Evolutionary conservation across 2,113 vertebrate genomes (phyloP), one percentile per base, ranked within the genome.

Genomic region (Ochotona curzoniae): DNA sequence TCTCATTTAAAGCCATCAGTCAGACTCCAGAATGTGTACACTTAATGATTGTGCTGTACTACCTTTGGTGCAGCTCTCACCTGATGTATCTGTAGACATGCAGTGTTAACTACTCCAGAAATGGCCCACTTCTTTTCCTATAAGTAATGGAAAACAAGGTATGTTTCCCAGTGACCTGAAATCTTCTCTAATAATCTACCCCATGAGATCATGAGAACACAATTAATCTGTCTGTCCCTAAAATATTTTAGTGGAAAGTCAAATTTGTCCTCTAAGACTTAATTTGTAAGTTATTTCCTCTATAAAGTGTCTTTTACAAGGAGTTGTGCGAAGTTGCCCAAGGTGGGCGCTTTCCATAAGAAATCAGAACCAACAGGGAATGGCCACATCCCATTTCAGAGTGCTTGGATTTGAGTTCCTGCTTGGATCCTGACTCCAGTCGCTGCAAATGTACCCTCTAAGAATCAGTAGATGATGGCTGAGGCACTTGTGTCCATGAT

Each of bases 141-240:
- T 63, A 60, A 51, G 1, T 85, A 82, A 60, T 80, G 32, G 11
- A 47, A 21, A 21, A 17, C 74, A 91, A 54, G 6, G 73, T 11
- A 51, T 3, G 14, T 78, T 23, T 90, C 71, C 60, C 26, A 70
- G 9, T 51, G 57, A 88, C 20, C 49, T 35, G 20, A 73, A 76
- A 28, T 51, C 38, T 57, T 82, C 61, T 80, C 74, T 85, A 90
- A 83, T 60, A 82, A 93, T 95, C 63, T 81, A 69, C 38, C 8
- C 3, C n/a, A 12, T 25, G 14, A 84, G 26, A 9, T 71, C 91
- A 91, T 76, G 75, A 70, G 20, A 63, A 64, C 11, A 51, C 9
- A 57, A 54, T 73, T 83, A 69, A 80, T 38, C 9, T 83, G 3
- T 69, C 28, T 63, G 32, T 66, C 87, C 28, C 60, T 76, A 69